Conservation (phyloP, 1,140 invertebrate species). For the Frieseomelitta varia region DNA sequence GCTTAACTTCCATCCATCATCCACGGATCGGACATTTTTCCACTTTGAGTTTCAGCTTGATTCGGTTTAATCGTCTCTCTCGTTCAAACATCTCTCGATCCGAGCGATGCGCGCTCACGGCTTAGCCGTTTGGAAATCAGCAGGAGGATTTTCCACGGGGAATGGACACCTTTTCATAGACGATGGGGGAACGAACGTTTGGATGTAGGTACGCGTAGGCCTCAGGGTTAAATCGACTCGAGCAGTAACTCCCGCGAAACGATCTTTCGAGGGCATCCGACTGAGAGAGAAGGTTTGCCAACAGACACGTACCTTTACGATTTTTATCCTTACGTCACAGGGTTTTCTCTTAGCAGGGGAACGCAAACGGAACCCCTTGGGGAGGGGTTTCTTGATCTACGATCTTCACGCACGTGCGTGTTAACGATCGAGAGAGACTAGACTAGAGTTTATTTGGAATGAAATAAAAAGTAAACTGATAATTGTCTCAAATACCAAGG, state of each 20-base stretch:
- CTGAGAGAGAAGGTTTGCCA: neutral
- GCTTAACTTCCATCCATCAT: neutral
- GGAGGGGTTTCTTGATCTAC: too few species aligned
- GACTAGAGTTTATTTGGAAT: too few species aligned
- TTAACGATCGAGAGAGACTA: too few species aligned
- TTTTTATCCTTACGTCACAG: neutral
- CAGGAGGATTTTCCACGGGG: too few species aligned
- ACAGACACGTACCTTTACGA: neutral
- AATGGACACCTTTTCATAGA: fast-evolving
- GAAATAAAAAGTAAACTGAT: too few species aligned
- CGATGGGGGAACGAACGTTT: neutral
- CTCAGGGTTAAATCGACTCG: neutral
- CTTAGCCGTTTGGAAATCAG: neutral
- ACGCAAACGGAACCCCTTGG: neutral
- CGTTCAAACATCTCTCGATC: neutral
- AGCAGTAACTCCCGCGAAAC: neutral
- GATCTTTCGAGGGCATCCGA: neutral
- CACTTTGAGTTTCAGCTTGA: neutral
- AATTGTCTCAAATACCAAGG: too few species aligned
- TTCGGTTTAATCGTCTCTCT: neutral
- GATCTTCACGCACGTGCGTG: too few species aligned
- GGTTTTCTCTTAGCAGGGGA: neutral
- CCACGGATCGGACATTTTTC: neutral
- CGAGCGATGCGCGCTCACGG: neutral
- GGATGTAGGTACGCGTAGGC: too few species aligned